Percentiles rank a stretch among this genome's conserved stretches.
Conservation (phyloP, 1,140 invertebrate genomes). For the Kradibia gibbosae region DNA sequence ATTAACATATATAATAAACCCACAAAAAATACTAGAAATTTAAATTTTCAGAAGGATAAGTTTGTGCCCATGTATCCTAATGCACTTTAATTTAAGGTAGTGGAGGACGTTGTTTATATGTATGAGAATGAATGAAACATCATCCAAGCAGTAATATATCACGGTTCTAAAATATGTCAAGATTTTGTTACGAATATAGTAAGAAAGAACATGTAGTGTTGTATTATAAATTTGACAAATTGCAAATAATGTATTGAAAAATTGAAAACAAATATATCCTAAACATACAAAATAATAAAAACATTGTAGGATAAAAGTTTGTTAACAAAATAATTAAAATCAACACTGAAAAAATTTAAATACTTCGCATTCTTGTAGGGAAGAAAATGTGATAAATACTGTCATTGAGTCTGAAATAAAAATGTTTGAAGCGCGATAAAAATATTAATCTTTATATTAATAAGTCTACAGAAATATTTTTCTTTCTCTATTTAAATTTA, state of each 20-base stretch:
- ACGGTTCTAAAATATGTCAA: background rate
- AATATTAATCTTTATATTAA: background rate
- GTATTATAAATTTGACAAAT: background rate
- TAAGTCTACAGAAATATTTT: constrained; percentile 3
- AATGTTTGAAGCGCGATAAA: background rate
- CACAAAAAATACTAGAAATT: background rate
- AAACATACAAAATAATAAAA: constrained; percentile 7
- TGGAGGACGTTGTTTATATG: background rate
- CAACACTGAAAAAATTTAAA: constrained; percentile 1
- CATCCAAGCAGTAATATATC: background rate
- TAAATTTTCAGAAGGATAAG: background rate
- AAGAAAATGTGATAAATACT: constrained; percentile 18
- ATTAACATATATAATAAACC: background rate
- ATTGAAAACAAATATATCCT: constrained; percentile 23
- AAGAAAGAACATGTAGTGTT: constrained; percentile 13
- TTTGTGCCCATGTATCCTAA: background rate
- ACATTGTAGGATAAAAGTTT: constrained; percentile 19
- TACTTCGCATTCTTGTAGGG: background rate
- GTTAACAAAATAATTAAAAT: constrained; percentile 24
- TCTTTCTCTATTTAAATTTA: too few species aligned
- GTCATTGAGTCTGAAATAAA: background rate
- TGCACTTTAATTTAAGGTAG: background rate
- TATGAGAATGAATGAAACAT: background rate
- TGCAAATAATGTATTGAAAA: background rate
- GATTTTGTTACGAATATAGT: constrained; percentile 23